Conservation (phyloP, 1,140 invertebrate species). For the Ostrea denselamellosa region DNA sequence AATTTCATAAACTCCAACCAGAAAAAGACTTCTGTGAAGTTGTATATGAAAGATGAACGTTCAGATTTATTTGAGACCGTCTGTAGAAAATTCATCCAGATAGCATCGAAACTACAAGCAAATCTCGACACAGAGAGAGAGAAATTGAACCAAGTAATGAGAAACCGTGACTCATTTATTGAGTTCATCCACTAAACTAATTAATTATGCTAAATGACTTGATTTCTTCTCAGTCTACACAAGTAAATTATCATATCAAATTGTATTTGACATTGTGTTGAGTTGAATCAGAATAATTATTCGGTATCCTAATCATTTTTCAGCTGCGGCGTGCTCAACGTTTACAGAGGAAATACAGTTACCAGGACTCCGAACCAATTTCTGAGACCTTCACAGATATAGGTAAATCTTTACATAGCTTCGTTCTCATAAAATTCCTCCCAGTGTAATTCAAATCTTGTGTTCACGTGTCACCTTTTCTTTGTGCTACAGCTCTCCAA, state of each 20-base stretch:
- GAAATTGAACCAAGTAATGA: not conserved
- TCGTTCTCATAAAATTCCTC: not conserved
- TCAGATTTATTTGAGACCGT: not conserved
- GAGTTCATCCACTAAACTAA: not conserved
- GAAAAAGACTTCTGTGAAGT: constrained; percentile 6
- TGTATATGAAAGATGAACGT: not conserved
- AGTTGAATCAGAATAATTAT: not conserved
- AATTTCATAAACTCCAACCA: constrained; percentile 3
- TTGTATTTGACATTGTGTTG: not conserved
- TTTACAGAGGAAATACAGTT: not conserved
- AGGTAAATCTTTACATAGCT: not conserved
- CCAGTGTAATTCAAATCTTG: not conserved
- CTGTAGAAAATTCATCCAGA: not conserved
- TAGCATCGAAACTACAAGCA: not conserved
- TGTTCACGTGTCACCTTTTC: not conserved
- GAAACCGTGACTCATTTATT: not conserved
- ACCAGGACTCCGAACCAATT: not conserved
- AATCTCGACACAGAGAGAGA: not conserved
- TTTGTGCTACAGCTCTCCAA: not conserved
- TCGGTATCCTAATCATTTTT: not conserved
- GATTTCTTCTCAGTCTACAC: not conserved
- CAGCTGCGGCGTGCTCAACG: not conserved
- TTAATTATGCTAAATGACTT: too few species aligned
- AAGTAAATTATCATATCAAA: too few species aligned
- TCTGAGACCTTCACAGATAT: not conserved